phyloP scores from a whole-genome alignment of 2,113 vertebrate genomes.

The Proteles cristata region DNA sequence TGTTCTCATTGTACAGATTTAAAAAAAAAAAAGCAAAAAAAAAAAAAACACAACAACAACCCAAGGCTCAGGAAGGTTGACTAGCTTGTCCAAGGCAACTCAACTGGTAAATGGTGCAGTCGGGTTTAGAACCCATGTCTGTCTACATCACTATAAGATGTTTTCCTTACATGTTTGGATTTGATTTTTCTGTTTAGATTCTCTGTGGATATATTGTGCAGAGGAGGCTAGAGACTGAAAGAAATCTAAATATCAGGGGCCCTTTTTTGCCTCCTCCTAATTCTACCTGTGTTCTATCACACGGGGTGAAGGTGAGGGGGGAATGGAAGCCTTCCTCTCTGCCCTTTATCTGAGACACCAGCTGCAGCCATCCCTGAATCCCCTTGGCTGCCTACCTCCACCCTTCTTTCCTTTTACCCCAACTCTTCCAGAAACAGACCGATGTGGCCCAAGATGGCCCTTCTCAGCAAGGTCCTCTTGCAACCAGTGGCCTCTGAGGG shows the following conservation, averaged over 20 bases:
- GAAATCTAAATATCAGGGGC: not conserved
- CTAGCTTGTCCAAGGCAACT: not conserved
- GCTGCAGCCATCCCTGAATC: not conserved
- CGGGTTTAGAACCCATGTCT: not conserved
- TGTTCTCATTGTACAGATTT: not conserved
- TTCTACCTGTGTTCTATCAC: not conserved
- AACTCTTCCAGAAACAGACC: not conserved
- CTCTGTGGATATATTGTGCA: not conserved
- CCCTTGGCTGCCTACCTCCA: not conserved
- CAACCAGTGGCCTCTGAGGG: not conserved
- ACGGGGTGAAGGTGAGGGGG: not conserved
- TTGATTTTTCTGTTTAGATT: not conserved
- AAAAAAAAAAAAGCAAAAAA: not conserved
- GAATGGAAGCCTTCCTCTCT: not conserved
- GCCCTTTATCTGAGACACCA: not conserved
- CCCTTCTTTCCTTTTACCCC: not conserved
- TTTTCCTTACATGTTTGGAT: not conserved
- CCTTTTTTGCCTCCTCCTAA: not conserved
- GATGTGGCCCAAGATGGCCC: not conserved
- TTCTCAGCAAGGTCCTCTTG: not conserved
- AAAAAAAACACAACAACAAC: too few relatives aligned
- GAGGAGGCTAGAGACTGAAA: not conserved
- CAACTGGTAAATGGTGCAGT: fast-evolving
- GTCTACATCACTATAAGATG: not conserved
- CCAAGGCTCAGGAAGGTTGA: not conserved